Evolutionary conservation across 2,888 invertebrate genomes (phyloP).

Genomic region (Agriotes lineatus): DNA sequence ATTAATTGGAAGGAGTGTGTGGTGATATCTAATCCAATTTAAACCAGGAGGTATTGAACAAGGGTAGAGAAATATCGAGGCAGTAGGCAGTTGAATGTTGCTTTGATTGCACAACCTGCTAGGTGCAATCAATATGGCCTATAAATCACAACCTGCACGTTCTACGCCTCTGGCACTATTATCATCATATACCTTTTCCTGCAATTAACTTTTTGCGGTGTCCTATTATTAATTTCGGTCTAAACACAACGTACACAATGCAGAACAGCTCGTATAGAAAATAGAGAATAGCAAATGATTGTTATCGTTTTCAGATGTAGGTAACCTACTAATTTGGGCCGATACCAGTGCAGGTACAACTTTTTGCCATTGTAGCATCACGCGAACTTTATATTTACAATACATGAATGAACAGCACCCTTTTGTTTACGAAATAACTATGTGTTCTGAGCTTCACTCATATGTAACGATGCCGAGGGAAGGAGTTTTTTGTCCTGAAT

Average conservation of each 20-base stretch:
- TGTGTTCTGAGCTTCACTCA: not conserved
- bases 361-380: slow-evolving; percentile 4
- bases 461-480: not conserved
- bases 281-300: slow-evolving; percentile 4
- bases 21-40: too few relatives aligned
- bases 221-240: not conserved
- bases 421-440: slow-evolving; percentile 7
- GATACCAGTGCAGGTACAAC: not conserved
- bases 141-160: slow-evolving; percentile 4
- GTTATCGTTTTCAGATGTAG: not conserved
- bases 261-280: not conserved
- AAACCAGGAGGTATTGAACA: too few relatives aligned
- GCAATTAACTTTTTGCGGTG: not conserved
- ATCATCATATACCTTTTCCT: slow-evolving; percentile 3
- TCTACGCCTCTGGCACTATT: not conserved
- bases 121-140: not conserved
- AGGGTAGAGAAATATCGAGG: too few relatives aligned
- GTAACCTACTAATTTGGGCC: slow-evolving; percentile 1
- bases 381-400: slow-evolving; percentile 7
- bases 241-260: slow-evolving; percentile 1
- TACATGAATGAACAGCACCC: slow-evolving; percentile 9
- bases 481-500: not conserved
- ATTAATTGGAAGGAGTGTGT: too few relatives aligned
- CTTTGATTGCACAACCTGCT: too few relatives aligned
- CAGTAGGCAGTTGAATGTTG: not conserved